These are phyloP conservation scores for Drosophila athabasca DNA, from an alignment of 1,140 invertebrate genomes.

Conservation along the genomic window DNA sequence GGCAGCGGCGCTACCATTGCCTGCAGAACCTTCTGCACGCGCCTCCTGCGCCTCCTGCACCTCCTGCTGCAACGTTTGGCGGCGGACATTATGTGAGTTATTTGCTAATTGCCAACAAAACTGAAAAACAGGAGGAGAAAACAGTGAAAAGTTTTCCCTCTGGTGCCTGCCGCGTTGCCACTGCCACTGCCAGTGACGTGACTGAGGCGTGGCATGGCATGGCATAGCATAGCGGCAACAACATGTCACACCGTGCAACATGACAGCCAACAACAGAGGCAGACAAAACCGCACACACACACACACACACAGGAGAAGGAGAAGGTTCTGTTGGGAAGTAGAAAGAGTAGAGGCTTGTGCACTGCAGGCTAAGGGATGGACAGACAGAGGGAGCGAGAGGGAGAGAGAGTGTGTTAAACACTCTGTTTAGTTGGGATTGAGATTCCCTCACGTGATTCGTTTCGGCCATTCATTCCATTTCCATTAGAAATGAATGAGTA, in stretches of 20 bases:
- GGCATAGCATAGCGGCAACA: conserved; percentile 1
- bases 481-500: no score
- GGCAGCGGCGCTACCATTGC: conserved; percentile 29
- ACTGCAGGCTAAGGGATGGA: no score
- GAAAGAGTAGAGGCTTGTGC: no score
- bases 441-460: conserved; percentile 23
- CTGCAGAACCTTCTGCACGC: conserved; percentile 19
- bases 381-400: no score
- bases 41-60: no score
- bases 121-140: conserved; percentile 11
- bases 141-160: not conserved
- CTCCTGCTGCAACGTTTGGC: conserved; percentile 32
- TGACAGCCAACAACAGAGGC: conserved; percentile 43
- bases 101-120: conserved; percentile 64
- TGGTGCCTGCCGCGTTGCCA: not conserved
- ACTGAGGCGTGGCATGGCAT: conserved; percentile 14
- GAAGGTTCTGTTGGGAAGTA: no score
- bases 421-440: conserved; percentile 35
- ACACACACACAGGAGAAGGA: not conserved
- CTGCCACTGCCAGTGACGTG: conserved; percentile 14
- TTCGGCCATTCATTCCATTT: not conserved
- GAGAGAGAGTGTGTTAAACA: conserved; percentile 26
- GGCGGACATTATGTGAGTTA: conserved; percentile 66
- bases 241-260: conserved; percentile 44
- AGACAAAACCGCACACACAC: conserved; percentile 24